phyloP scores from a whole-genome alignment of 2,797 vertebrate species.

The Trematomus bernacchii region DNA sequence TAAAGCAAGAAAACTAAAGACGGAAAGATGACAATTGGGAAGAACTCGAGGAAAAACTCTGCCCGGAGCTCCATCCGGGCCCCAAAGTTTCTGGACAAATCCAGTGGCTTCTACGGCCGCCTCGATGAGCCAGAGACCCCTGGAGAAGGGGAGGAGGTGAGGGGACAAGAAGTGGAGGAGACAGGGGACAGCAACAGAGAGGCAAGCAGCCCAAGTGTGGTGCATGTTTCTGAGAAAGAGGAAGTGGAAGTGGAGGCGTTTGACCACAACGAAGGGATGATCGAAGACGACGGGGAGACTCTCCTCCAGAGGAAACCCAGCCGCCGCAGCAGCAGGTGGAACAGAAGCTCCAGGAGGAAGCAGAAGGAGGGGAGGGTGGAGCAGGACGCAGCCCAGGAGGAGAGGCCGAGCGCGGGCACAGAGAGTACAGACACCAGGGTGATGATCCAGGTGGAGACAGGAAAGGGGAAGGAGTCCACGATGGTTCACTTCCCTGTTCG shows the following conservation, averaged over 20 bases:
- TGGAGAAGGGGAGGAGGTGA: constrained; percentile 27
- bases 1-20: constrained; percentile 6
- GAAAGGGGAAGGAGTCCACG: constrained; percentile 15
- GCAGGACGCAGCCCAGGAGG: constrained; percentile 16
- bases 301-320: constrained; percentile 78
- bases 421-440: constrained; percentile 12
- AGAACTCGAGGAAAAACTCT: constrained; percentile 77
- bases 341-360: constrained; percentile 81
- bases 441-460: constrained; percentile 7
- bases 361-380: constrained; percentile 57
- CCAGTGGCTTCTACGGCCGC: constrained; percentile 83
- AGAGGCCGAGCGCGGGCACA: constrained; percentile 17
- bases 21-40: constrained; percentile 83
- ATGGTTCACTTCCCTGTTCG: constrained; percentile 66
- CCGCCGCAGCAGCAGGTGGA: constrained; percentile 82
- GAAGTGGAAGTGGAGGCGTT: constrained; percentile 55
- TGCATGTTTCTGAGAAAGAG: constrained; percentile 36
- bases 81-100: constrained; percentile 83
- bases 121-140: constrained; percentile 75
- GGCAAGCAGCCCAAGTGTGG: neutral
- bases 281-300: constrained; percentile 80
- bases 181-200: neutral
- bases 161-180: constrained; percentile 7
- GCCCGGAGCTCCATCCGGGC: constrained; percentile 72
- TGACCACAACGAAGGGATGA: constrained; percentile 71